Evolutionary conservation across 1,140 invertebrate species (phyloP), one percentile per base, ranked within the genome.

Genomic region (Drosophila ercepeae): DNA sequence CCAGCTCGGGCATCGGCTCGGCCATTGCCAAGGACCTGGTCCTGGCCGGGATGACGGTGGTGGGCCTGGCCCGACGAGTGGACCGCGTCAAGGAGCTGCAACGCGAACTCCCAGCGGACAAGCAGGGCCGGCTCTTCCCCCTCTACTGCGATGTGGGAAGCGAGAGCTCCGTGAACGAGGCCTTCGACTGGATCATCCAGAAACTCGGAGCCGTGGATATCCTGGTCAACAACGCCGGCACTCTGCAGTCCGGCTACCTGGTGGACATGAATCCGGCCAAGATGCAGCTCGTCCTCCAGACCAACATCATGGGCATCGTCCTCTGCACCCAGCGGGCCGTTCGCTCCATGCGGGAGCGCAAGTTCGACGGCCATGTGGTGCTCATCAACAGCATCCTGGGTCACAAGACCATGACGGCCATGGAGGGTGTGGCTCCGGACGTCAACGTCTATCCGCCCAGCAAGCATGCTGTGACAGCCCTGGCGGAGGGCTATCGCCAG

Each of bases 201-300:
- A 92, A 93, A 1, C 90, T 94, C 25, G 95, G 94, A 3, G 93
- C 94, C 11, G 92, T 96, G 1, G 94, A 96, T 78, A 91, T 97
- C 1, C 91, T 96, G 42, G 92, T 97, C 21, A 97, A 97, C 79
- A 96, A 95, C 83, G 96, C 96, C 2, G 96, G 95, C 1, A 77
- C 94, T 0, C 72, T 92, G 4, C 60, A 82, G 82, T 3, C 68
- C 76, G 71, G 93, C 86, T 60, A 76, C 55, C 13, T 92, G 91
- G 71, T 91, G 75, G 46, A 69, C 90, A 72, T 76, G 86, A 21
- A 78, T 32, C n/a, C 81, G 55, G 32, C 78, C 13, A 54, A 88
- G 53, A 93, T 93, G 91, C 79, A 91, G 57, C 74, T 91, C 9
- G 93, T 94, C 46, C 75, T 96, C 25, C 94, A 96, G 39, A 93